phyloP scores from a whole-genome alignment of 2,113 vertebrate genomes.

The Halcyon senegalensis region DNA sequence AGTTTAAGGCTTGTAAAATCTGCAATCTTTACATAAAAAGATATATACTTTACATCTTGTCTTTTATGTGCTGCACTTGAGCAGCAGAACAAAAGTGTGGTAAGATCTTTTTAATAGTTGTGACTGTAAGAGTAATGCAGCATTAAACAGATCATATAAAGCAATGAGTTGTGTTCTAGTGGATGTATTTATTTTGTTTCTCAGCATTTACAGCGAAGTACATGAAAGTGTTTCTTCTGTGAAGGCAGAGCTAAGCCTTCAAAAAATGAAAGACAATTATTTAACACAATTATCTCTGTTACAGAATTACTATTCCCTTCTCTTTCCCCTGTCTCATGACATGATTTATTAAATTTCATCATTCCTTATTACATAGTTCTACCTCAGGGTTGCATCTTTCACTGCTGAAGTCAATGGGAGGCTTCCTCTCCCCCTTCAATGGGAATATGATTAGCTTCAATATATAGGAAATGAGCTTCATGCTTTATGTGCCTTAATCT shows the following conservation, averaged over 20 bases:
- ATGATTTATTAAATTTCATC: background rate
- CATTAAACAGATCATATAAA: background rate
- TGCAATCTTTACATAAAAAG: background rate
- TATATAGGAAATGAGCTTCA: background rate
- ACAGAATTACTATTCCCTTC: background rate
- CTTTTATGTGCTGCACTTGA: background rate
- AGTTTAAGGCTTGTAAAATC: background rate
- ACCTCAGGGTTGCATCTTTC: background rate
- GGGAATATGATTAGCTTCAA: background rate
- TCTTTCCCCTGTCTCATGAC: background rate
- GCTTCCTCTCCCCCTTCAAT: background rate
- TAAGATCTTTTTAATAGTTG: background rate
- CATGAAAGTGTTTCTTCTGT: background rate
- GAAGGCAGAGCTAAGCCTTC: background rate
- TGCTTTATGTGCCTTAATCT: background rate
- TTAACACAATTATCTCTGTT: background rate
- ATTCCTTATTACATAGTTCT: background rate
- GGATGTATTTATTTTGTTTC: background rate
- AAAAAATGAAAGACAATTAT: background rate
- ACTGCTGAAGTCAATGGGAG: background rate
- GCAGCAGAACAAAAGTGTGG: background rate
- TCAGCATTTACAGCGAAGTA: background rate
- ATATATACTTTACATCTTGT: background rate
- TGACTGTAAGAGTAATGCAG: background rate
- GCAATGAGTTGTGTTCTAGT: background rate